Conservation (phyloP, 2,888 invertebrate species). For the Idaea biselata region DNA sequence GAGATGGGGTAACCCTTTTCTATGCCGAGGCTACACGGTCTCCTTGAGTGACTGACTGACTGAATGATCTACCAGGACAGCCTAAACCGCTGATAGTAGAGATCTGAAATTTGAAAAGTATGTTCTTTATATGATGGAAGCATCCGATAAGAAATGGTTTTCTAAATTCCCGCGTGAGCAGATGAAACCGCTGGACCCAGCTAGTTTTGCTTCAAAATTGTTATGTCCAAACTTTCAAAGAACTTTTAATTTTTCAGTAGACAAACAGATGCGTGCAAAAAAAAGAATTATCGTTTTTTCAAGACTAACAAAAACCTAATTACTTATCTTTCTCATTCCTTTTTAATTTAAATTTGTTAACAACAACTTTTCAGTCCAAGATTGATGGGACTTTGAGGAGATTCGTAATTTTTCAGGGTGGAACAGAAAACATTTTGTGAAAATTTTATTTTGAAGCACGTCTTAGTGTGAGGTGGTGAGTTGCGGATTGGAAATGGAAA, state of each 20-base stretch:
- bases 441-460: neutral
- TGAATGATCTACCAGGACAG: no score
- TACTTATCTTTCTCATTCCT: neutral
- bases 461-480: neutral
- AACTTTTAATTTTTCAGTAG: conserved; percentile 2
- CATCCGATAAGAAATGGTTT: no score
- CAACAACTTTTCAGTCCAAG: neutral
- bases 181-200: no score
- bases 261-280: conserved; percentile 3
- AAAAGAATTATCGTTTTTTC: conserved; percentile 1
- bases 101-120: no score
- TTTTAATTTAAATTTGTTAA: conserved; percentile 1
- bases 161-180: no score
- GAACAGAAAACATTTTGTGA: neutral
- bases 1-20: no score
- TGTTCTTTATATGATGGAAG: no score
- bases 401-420: neutral
- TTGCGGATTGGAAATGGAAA: neutral
- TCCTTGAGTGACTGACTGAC: no score
- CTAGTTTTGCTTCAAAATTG: neutral
- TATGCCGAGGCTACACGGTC: no score
- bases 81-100: no score
- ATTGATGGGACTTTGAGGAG: neutral
- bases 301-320: neutral
- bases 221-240: neutral